These are phyloP conservation scores for Teleiodes luculella DNA, from an alignment of 2,888 invertebrate genomes.

Conservation along the genomic window DNA sequence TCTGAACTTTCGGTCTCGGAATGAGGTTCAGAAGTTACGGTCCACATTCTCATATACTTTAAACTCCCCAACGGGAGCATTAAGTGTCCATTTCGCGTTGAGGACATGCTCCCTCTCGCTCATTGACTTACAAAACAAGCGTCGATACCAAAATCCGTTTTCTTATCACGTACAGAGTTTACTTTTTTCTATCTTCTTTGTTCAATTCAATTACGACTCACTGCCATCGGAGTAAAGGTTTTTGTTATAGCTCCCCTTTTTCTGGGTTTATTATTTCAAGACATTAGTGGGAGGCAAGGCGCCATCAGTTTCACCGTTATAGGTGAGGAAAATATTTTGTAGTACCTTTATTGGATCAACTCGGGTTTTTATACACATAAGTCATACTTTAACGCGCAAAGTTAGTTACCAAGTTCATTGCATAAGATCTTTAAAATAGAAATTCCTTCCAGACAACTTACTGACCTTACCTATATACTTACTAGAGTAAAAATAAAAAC, in stretches of 20 bases:
- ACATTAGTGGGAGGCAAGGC: background rate
- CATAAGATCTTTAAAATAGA: too few relatives aligned
- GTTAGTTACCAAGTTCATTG: too few relatives aligned
- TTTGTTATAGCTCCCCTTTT: constrained; percentile 37
- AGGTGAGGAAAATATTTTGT: too few relatives aligned
- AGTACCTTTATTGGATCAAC: too few relatives aligned
- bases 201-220: constrained; percentile 66
- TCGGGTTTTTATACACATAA: too few relatives aligned
- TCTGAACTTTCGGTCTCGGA: background rate
- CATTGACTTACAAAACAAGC: constrained; percentile 65
- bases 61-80: background rate
- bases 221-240: constrained; percentile 44
- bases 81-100: constrained; percentile 4
- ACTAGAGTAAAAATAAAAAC: too few relatives aligned
- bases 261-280: constrained; percentile 21
- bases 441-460: too few relatives aligned
- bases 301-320: background rate
- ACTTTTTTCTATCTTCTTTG: constrained; percentile 69
- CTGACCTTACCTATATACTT: too few relatives aligned
- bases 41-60: background rate
- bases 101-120: constrained; percentile 16
- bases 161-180: constrained; percentile 65
- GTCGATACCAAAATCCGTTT: constrained; percentile 56
- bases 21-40: background rate
- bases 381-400: too few relatives aligned